Evolutionary conservation across 2,888 invertebrate species (phyloP).

Genomic region (Drosophila trichaetosa): DNA sequence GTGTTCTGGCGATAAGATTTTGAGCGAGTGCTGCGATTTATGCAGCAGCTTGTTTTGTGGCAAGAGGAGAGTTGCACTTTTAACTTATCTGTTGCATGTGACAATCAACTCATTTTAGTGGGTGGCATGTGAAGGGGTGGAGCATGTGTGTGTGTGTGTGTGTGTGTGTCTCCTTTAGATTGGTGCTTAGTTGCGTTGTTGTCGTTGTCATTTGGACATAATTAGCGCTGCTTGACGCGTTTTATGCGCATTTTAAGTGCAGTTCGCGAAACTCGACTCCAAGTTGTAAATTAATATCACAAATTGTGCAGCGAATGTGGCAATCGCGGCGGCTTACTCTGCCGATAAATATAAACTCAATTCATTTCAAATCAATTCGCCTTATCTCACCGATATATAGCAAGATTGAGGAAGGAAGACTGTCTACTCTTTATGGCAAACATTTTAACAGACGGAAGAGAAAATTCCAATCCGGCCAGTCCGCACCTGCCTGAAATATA

Average conservation of each 20-base stretch:
- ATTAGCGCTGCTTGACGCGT: constrained; percentile 69
- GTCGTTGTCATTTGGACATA: constrained; percentile 57
- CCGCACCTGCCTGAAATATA: too few relatives aligned
- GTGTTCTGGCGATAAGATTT: constrained; percentile 73
- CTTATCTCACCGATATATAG: not conserved
- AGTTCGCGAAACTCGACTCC: constrained; percentile 44
- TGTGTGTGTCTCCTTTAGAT: constrained; percentile 4
- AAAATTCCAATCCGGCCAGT: not conserved
- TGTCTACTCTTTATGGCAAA: not conserved
- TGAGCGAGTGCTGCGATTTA: constrained; percentile 73
- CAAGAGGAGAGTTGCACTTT: constrained; percentile 50
- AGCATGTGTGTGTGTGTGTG: constrained; percentile 1
- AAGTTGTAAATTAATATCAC: constrained; percentile 78
- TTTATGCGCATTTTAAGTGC: constrained; percentile 74
- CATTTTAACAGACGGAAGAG: not conserved
- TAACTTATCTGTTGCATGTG: constrained; percentile 77
- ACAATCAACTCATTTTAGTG: constrained; percentile 80
- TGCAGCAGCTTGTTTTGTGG: constrained; percentile 35
- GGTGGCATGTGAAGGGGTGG: constrained; percentile 30
- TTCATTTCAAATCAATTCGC: constrained; percentile 28
- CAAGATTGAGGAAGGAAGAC: not conserved
- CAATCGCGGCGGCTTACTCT: constrained; percentile 63
- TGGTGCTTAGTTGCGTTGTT: constrained; percentile 2
- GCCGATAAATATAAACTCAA: constrained; percentile 64
- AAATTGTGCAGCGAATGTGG: constrained; percentile 67